These are phyloP conservation scores for Synodontis membranacea DNA, from an alignment of 2,113 vertebrate genomes.

Conservation along the genomic window DNA sequence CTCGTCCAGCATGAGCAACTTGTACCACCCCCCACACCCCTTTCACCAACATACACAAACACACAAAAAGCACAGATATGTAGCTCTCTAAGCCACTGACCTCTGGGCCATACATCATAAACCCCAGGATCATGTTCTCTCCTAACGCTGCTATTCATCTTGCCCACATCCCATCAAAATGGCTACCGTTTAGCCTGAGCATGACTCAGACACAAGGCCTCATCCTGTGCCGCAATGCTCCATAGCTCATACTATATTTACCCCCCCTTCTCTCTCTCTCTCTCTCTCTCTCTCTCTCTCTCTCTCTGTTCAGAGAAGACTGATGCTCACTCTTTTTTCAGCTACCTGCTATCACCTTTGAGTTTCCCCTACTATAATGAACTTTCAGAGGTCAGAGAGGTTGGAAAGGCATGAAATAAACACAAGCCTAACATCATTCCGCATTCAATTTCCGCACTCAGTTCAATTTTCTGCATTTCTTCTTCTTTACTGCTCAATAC, in stretches of 20 bases:
- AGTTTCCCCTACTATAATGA: neutral
- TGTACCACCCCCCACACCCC: constrained; percentile 39
- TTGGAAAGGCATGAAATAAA: neutral
- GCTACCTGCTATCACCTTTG: constrained; percentile 1
- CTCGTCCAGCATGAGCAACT: constrained; percentile 62
- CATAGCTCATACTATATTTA: constrained; percentile 35
- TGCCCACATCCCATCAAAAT: constrained; percentile 41
- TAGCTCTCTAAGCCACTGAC: constrained; percentile 58
- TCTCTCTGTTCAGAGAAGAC: neutral
- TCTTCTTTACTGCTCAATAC: neutral
- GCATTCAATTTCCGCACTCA: too few species aligned
- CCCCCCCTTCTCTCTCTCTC: constrained; percentile 22
- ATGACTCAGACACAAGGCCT: constrained; percentile 42
- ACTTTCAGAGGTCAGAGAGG: neutral
- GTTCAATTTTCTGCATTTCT: neutral
- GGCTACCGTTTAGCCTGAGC: constrained; percentile 40
- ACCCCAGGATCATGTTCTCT: constrained; percentile 41
- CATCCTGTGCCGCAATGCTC: constrained; percentile 37
- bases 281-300: neutral
- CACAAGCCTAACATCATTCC: neutral
- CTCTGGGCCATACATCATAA: constrained; percentile 65
- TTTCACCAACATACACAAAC: constrained; percentile 2
- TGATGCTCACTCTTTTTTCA: neutral
- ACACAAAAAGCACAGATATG: constrained; percentile 18
- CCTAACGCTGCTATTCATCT: constrained; percentile 57